Percentiles rank a stretch among this genome's conserved stretches.
These are phyloP conservation scores for Druon quercuslanigerum DNA, from an alignment of 1,140 invertebrate genomes.

Conservation along the genomic window DNA sequence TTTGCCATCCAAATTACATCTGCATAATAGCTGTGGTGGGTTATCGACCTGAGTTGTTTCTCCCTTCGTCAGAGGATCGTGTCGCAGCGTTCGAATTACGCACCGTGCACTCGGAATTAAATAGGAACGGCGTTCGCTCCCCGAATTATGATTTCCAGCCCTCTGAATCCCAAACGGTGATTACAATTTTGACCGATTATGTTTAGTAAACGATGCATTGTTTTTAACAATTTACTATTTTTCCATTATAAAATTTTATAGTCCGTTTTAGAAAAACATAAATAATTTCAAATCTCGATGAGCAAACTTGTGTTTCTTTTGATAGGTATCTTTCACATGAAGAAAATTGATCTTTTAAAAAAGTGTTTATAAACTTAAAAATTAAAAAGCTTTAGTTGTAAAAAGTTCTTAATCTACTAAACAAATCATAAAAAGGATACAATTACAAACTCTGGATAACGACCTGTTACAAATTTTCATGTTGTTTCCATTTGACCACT, in stretches of 20 bases:
- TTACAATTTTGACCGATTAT: neutral
- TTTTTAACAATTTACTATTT: neutral
- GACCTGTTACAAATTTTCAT: constrained; percentile 50
- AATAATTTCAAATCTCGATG: neutral
- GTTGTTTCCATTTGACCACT: constrained; percentile 20
- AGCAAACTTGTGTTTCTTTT: neutral
- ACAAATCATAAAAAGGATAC: constrained; percentile 54
- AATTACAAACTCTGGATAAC: constrained; percentile 56
- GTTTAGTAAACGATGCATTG: neutral
- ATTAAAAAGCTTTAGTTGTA: neutral
- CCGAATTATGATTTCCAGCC: constrained; percentile 1
- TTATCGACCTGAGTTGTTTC: constrained; percentile 60
- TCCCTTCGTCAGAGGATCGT: constrained; percentile 58
- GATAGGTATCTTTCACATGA: too few relatives aligned
- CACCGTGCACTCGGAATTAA: constrained; percentile 5
- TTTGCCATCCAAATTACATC: constrained; percentile 69
- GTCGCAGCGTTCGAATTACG: constrained; percentile 4
- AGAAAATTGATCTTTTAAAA: too few relatives aligned
- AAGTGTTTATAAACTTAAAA: neutral
- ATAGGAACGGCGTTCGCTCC: constrained; percentile 2
- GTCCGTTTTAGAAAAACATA: neutral
- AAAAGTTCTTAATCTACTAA: neutral
- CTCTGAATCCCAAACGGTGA: neutral
- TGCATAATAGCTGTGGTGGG: constrained; percentile 66
- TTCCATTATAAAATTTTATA: neutral